Evolutionary conservation across 2,888 invertebrate genomes (phyloP).

Genomic region (Drosophila kanekoi): DNA sequence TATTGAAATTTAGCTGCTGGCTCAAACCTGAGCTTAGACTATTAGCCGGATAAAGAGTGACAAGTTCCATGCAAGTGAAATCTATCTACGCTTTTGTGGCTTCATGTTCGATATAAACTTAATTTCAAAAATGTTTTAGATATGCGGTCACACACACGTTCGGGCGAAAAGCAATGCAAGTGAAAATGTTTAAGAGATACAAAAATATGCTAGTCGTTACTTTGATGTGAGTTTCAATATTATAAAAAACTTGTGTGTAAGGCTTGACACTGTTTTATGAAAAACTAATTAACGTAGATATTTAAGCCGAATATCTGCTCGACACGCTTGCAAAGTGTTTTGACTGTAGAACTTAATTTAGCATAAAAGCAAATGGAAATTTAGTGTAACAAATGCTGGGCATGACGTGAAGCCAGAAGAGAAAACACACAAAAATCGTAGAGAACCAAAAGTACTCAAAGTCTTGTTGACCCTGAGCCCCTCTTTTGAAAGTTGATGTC

Average conservation of each 20-base stretch:
- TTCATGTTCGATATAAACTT: not conserved
- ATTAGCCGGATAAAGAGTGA: conserved; percentile 19
- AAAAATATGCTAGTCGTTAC: conserved; percentile 23
- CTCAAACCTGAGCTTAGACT: conserved; percentile 17
- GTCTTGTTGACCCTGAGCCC: conserved; percentile 80
- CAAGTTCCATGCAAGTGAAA: conserved; percentile 21
- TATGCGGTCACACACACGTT: conserved; percentile 11
- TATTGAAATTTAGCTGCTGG: conserved; percentile 45
- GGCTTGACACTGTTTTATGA: conserved; percentile 16
- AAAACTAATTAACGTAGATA: conserved; percentile 10
- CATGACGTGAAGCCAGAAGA: conserved; percentile 2
- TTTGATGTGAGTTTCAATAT: conserved; percentile 41
- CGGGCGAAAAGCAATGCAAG: conserved; percentile 15
- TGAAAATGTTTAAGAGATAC: conserved; percentile 5
- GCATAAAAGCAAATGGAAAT: conserved; percentile 5
- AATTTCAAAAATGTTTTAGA: not conserved
- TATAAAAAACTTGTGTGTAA: conserved; percentile 13
- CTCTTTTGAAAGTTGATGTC: conserved; percentile 76
- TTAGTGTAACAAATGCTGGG: conserved; percentile 34
- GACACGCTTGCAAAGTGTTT: conserved; percentile 65
- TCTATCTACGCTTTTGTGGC: not conserved
- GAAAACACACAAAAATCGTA: conserved; percentile 4
- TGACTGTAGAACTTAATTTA: conserved; percentile 23
- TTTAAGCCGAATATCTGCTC: conserved; percentile 24
- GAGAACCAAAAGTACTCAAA: conserved; percentile 74